Percentiles rank a stretch among this genome's conserved stretches.
These are phyloP conservation scores for Electrona antarctica DNA, from an alignment of 2,113 vertebrate genomes.

Conservation along the genomic window DNA sequence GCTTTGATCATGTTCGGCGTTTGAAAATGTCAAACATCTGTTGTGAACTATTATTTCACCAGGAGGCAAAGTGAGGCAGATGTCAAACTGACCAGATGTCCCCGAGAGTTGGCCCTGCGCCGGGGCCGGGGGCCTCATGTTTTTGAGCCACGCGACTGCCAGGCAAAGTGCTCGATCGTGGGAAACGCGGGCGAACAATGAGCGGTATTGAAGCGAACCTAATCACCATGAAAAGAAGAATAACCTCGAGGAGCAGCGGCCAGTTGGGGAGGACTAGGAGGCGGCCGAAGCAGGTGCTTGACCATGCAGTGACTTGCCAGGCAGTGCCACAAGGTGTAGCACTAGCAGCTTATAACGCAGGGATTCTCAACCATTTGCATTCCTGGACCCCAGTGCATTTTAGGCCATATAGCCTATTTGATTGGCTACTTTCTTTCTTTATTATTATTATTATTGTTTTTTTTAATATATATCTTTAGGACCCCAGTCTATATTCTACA, in stretches of 20 bases:
- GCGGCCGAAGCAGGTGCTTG: constrained; percentile 7
- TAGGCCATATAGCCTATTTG: too few relatives aligned
- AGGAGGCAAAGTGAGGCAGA: constrained; percentile 76
- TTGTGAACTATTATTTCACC: constrained; percentile 59
- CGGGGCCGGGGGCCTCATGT: constrained; percentile 61
- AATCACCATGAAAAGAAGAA: constrained; percentile 86
- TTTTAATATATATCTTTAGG: too few relatives aligned
- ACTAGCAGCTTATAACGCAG: too few relatives aligned
- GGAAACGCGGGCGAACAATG: constrained; percentile 88
- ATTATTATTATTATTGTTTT: too few relatives aligned
- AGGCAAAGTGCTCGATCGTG: constrained; percentile 83
- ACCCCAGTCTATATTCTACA: too few relatives aligned
- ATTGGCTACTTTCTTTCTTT: too few relatives aligned
- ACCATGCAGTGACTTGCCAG: neutral
- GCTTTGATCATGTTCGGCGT: constrained; percentile 46
- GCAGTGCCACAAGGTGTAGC: too few relatives aligned
- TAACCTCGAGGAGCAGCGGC: constrained; percentile 76
- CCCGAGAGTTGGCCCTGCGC: constrained; percentile 47
- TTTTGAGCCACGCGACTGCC: constrained; percentile 86
- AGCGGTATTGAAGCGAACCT: constrained; percentile 83
- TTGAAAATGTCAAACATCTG: constrained; percentile 79
- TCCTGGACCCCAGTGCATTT: too few relatives aligned
- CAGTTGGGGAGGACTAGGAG: constrained; percentile 28
- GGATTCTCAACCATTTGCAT: too few relatives aligned
- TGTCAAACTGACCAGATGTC: constrained; percentile 83